Evolutionary conservation across 2,113 vertebrate species (phyloP), one percentile per base, ranked within the genome.

Genomic region (Cyprinus carpio): DNA sequence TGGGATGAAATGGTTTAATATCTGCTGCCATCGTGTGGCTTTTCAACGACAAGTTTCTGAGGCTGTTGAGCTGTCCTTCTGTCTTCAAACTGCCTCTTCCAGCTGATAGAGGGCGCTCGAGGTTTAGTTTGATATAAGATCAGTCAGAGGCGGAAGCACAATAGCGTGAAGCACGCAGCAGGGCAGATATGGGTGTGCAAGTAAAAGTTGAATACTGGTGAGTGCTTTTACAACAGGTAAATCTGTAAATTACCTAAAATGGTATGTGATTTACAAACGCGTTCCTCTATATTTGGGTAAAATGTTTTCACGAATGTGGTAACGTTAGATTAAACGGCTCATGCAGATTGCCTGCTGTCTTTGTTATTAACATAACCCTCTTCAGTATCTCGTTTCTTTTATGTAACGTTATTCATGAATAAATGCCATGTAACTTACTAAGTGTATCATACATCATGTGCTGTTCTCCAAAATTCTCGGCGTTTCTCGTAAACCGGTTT

Each of bases 171-270:
- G 9, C 15, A 56, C 2, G 9, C 2, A 46, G 49, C 20, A 6
- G 11, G 12, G 40, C 3, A 20, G 46, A 54, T 0, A 95, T 94
- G 94, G 90, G 81, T 15, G 85, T 94, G 11, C 80, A 7, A 72
- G 20, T 95, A 7, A 34, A 5, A 85, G 95, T 95, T 0, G 95
- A 95, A 80, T 95, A 95, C 71, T 95, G 95, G 95, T 95, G 89
- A 7, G 43, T 80, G 6, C 20, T 49, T 65, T 83, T 15, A n/a
- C 31, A 9, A 4, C n/a, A 11, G 11, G 40, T 0, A 1, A 5
- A 3, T 56, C 23, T 11, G 4, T 23, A n/a, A 43, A 37, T 37
- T 2, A 16, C 34, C 6, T 62, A 5, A 23, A 43, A 31, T 15
- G 6, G 9, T 31, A 2, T 43, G 20, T 54, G 0, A 46, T 29